Evolutionary conservation across 2,113 vertebrate genomes (phyloP), one percentile per base, ranked within the genome.

Genomic region (Zosterops pallidus): DNA sequence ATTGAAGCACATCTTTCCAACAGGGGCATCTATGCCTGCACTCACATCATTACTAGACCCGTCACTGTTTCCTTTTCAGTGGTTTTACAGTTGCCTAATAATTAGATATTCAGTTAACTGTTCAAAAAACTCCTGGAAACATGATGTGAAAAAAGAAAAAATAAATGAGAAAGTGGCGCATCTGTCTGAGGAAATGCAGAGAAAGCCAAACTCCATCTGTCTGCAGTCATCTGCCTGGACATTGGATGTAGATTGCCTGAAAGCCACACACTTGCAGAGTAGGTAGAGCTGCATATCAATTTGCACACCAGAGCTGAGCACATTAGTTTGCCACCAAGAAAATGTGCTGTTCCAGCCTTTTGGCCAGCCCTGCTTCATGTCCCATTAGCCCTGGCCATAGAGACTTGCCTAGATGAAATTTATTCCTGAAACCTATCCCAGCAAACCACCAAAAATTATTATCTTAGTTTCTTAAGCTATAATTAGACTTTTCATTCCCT

Each of bases 1-100:
- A 96, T 3, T 90, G 77, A 86, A 94, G 83, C 62, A 70, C 44
- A 69, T 86, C 70, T 74, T 92, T 95, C 39, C 67, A 95, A 92
- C 26, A 80, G 77, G 17, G 49, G 52, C 77, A 95, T 84, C 82
- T 92, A 79, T 92, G 44, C 59, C 31, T 92, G 21, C 39, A 3
- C 39, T 77, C 49, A 17, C 31, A 67, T 86, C 97, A 92, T 69
- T 89, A 50, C 60, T 86, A 78, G 41, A 47, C 82, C 44, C 74
- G 95, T 92, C 87, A 63, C 88, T 92, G 82, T 57, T 96, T 79
- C 49, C 83, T 90, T 86, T 80, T 50, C 41, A 68, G 74, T 69
- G 37, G 65, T 71, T 92, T 87, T 86, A 77, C 85, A 95, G 95
- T 81, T 22, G 10, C 81, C 60, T 95, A 80, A 71, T 68, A 79